Evolutionary conservation across 2,888 invertebrate genomes (phyloP).

Genomic region (Scelioninae gen. 2): DNA sequence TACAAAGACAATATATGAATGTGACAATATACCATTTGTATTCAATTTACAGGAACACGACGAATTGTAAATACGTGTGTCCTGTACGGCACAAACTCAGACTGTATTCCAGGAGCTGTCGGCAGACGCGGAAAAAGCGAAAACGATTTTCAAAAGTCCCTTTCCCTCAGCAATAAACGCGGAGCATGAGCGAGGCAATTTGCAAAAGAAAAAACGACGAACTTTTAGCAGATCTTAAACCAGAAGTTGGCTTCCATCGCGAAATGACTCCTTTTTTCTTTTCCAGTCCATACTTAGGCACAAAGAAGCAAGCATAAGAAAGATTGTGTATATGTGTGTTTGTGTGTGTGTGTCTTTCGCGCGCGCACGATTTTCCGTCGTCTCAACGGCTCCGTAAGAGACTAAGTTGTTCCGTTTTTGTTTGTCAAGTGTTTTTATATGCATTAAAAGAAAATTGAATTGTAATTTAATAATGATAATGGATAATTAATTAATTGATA

Average conservation of each 20-base stretch:
- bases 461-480: slow-evolving; percentile 70
- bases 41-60: slow-evolving; percentile 76
- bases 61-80: slow-evolving; percentile 77
- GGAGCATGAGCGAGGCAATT: not conserved
- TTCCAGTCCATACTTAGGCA: slow-evolving; percentile 41
- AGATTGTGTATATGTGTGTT: too few species aligned
- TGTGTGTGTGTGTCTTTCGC: not conserved
- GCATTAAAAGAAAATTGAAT: slow-evolving; percentile 66
- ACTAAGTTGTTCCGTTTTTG: slow-evolving; percentile 74
- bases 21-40: too few species aligned
- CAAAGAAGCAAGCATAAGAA: slow-evolving; percentile 26
- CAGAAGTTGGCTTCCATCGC: slow-evolving; percentile 27
- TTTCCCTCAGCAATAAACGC: slow-evolving; percentile 14
- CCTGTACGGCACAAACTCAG: slow-evolving; percentile 69
- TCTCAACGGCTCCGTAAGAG: slow-evolving; percentile 71
- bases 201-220: slow-evolving; percentile 24
- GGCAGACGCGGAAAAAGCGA: slow-evolving; percentile 50
- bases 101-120: slow-evolving; percentile 74
- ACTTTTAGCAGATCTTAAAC: slow-evolving; percentile 9
- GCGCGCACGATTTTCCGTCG: slow-evolving; percentile 25
- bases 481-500: slow-evolving; percentile 60
- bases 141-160: not conserved
- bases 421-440: slow-evolving; percentile 75
- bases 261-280: slow-evolving; percentile 25
- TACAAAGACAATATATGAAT: too few species aligned